phyloP scores from a whole-genome alignment of 2,113 vertebrate genomes.

The Lynx canadensis region DNA sequence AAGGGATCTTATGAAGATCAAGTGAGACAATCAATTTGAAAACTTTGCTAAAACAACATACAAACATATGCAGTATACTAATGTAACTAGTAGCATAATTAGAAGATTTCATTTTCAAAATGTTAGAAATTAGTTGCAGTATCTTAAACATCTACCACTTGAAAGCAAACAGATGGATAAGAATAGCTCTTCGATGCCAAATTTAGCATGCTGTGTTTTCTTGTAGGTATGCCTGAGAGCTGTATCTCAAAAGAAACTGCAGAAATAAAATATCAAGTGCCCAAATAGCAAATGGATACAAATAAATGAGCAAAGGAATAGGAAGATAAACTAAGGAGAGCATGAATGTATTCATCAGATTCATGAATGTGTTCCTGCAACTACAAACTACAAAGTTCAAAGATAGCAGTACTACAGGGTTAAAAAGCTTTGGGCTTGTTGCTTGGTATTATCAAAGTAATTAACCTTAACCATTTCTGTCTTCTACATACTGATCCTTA shows the following conservation, averaged over 20 bases:
- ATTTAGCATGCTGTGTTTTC: background rate
- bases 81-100: slow-evolving; percentile 41
- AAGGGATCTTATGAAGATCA: slow-evolving; percentile 25
- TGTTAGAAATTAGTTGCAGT: slow-evolving; percentile 39
- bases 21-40: slow-evolving; percentile 54
- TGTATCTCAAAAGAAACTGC: slow-evolving; percentile 19
- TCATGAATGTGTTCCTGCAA: background rate
- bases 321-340: background rate
- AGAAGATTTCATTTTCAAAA: slow-evolving; percentile 56
- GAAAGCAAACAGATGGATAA: slow-evolving; percentile 68
- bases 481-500: slow-evolving; percentile 24
- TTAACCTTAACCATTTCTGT: slow-evolving; percentile 43
- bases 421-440: background rate
- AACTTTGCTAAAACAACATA: slow-evolving; percentile 6
- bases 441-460: background rate
- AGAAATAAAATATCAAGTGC: slow-evolving; percentile 28
- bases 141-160: slow-evolving; percentile 60
- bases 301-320: background rate
- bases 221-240: background rate
- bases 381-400: background rate
- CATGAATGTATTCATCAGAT: background rate
- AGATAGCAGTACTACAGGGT: background rate
- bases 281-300: background rate
- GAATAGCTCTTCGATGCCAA: slow-evolving; percentile 47
- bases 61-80: slow-evolving; percentile 60